Base-by-base conservation (phyloP, 30 jellyfish, hydroid and myxozoan genomes). In the Pseudorhiza aurosa region DNA sequence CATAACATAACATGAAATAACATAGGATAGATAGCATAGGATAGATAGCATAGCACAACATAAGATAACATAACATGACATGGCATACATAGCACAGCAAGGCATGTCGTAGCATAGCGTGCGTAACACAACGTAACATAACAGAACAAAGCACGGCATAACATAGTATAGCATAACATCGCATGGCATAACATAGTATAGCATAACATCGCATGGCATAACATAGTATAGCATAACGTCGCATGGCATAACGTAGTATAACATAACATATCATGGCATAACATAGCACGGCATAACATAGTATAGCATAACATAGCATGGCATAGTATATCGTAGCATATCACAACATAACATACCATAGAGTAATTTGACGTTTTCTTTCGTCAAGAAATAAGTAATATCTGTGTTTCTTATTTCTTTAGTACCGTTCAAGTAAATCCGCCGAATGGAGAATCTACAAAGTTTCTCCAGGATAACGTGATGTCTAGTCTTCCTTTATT, bases 381-480 rank as follows among this genome's bases (percentile, higher is more conserved):
- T n/a, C n/a, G n/a, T 8, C 2, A 46, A 24, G 21, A 4, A 8
- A 46, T 27, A 14, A 24, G 19, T 24, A 6, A 46, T 46, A 8
- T 12, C 19, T 3, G 15, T 12, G 21, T 27, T 12, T 27, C 27
- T 51, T 59, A 6, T 33, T 24, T 55, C 42, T 15, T 5, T 71
- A 84, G 95, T 56, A 31, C 68, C 0, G 79, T 84, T 2, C n/a
- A 44, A 28, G 95, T 84, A 4, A 26, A 43, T 32, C 88, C 84
- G 11, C 95, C 95, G 0, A 36, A 29, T 24, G 65, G 50, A 68
- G 70, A 72, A 39, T 37, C 65, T 3, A 62, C 63, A 9, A 24
- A 12, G 33, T 84, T 84, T 43, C 74, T 84, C 27, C 53, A 84
- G 63, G 22, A 45, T 11, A 84, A 62, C 12, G 88, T 84, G 32